Conservation (phyloP, 2,888 invertebrate species). For the Steromphala cineraria region DNA sequence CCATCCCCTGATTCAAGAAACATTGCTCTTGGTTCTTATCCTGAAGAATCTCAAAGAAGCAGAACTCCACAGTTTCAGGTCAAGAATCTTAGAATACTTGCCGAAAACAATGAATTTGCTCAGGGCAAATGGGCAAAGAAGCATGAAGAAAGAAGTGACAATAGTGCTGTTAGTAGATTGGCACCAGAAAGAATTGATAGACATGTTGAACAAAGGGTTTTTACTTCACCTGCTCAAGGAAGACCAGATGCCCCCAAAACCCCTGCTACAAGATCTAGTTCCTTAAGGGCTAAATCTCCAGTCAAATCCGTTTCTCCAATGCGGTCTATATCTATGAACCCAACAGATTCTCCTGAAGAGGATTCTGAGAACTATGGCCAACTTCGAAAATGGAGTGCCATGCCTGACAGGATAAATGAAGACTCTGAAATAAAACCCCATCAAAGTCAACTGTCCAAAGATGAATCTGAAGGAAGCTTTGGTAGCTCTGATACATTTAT, state of each 20-base stretch:
- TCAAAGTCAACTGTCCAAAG: neutral
- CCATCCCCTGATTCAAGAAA: neutral
- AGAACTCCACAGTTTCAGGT: slow-evolving; percentile 47
- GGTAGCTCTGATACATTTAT: slow-evolving; percentile 69
- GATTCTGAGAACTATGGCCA: slow-evolving; percentile 30
- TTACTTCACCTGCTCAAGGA: neutral
- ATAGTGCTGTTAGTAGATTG: neutral
- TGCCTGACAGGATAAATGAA: slow-evolving; percentile 27
- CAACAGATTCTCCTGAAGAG: neutral
- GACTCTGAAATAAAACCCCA: neutral
- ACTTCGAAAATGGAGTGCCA: slow-evolving; percentile 37
- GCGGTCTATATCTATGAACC: neutral
- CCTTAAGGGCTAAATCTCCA: neutral
- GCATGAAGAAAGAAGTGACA: neutral
- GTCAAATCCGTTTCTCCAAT: neutral
- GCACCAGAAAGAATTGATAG: neutral
- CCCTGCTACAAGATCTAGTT: neutral
- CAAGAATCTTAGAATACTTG: slow-evolving; percentile 55
- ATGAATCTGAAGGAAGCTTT: slow-evolving; percentile 10
- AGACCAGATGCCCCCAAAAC: neutral
- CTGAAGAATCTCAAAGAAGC: neutral
- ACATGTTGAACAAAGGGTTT: neutral
- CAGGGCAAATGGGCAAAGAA: slow-evolving; percentile 43
- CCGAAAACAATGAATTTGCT: slow-evolving; percentile 63
- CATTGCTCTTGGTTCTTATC: neutral